Base-by-base conservation (phyloP, 2,888 invertebrate genomes). In the Hirudinaria manillensis region DNA sequence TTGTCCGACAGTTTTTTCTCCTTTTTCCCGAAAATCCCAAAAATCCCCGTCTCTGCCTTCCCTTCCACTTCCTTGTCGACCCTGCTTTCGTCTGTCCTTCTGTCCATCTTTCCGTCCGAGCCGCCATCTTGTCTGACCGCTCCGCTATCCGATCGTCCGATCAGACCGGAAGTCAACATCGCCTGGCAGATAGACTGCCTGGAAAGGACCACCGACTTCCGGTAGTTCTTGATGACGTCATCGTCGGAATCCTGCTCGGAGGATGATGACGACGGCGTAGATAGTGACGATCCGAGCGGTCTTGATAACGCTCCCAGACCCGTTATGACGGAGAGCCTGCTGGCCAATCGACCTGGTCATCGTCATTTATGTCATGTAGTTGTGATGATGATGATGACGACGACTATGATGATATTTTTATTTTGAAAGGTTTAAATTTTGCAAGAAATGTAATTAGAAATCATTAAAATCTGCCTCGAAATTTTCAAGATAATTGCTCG, bases 181-280 rank as follows among this genome's bases (percentile, higher is more conserved):
- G 61, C 61, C 24, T 61, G 61, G 10, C 61, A 61, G 24, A 61
- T 24, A 19, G 61, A 61, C 61, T 61, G 24, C 29, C 61, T 24
- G 24, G 61, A 24, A 2, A 61, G 29, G n/a, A 61, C 61, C 24
- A 61, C 61, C 13, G 61, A 61, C 24, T 61, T 61, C 61, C 61
- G 6, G 61, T 61, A 61, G 61, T 29, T 61, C 61, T 61, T 24
- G 24, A 61, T 61, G 61, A 61, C 61, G 61, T 61, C 61, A 27
- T 61, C 61, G 61, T 61, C 61, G 4, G 61, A 61, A 19, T 61
- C 61, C 13, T 61, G 61, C 19, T 61, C 61, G 3, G 61, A 61
- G 3, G 53, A 53, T 53, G 53, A 13, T 16, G 61, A 61, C 24
- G 61, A 61, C 3, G 61, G 29, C n/a, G 61, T 27, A 21, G 61